Conservation (phyloP, 2,797 vertebrate species). For the Siniperca undulata region DNA sequence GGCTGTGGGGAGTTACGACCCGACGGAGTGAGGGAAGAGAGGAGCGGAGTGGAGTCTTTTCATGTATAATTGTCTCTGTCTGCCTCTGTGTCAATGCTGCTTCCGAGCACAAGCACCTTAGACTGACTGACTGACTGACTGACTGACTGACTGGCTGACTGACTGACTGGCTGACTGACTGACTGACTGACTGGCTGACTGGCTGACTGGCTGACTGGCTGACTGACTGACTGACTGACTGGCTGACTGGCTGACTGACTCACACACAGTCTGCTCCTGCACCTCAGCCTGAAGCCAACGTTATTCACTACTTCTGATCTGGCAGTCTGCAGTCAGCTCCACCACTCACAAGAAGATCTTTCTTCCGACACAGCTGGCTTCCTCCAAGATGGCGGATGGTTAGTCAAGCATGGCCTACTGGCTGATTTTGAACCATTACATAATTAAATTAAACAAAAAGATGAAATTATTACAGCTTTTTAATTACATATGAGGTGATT, state of each 20-base stretch:
- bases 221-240: not conserved
- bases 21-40: conserved; percentile 59
- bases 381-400: conserved; percentile 51
- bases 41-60: conserved; percentile 57
- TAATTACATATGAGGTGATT: not conserved
- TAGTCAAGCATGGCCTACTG: conserved; percentile 3
- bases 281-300: conserved; percentile 34
- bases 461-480: not conserved
- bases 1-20: conserved; percentile 77
- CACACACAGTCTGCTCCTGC: conserved; percentile 6
- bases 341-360: conserved; percentile 60
- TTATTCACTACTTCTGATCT: conserved; percentile 53
- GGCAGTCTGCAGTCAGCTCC: conserved; percentile 48
- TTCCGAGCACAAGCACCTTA: conserved; percentile 26
- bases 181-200: not conserved
- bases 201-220: no score
- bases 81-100: conserved; percentile 43
- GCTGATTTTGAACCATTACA: conserved; percentile 20
- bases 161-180: conserved; percentile 7
- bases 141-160: not conserved
- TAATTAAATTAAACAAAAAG: not conserved
- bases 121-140: not conserved
- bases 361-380: conserved; percentile 63
- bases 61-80: conserved; percentile 56
- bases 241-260: conserved; percentile 5